These are phyloP conservation scores for Melanotaenia pygmaea DNA, from an alignment of 2,797 vertebrate species.

Conservation along the genomic window DNA sequence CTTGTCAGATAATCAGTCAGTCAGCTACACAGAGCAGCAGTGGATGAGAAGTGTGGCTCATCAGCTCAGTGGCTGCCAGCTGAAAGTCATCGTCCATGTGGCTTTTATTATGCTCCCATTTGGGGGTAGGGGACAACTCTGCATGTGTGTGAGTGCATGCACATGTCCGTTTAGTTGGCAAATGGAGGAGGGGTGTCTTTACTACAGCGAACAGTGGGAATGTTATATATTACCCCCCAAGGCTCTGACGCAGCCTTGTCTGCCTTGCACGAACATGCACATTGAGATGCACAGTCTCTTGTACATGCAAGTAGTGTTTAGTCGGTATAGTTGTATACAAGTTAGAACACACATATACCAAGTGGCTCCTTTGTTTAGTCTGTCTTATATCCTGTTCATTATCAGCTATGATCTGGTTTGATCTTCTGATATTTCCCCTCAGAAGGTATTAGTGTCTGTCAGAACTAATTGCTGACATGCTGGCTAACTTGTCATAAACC, in stretches of 20 bases:
- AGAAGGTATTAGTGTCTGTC: neutral
- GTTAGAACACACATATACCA: constrained; percentile 3
- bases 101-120: constrained; percentile 80
- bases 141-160: constrained; percentile 46
- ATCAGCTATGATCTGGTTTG: constrained; percentile 33
- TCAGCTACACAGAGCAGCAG: constrained; percentile 39
- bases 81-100: constrained; percentile 82
- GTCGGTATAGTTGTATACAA: constrained; percentile 15
- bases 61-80: constrained; percentile 61
- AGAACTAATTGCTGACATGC: neutral
- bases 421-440: constrained; percentile 7
- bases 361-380: constrained; percentile 37
- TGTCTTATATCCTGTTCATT: constrained; percentile 23
- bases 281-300: constrained; percentile 26
- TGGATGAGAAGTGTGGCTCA: constrained; percentile 43
- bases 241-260: constrained; percentile 54
- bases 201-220: constrained; percentile 68
- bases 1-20: constrained; percentile 56
- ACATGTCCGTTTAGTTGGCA: constrained; percentile 34
- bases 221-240: constrained; percentile 52
- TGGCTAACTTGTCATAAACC: neutral
- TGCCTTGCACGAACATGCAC: constrained; percentile 34
- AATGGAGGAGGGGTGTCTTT: constrained; percentile 67
- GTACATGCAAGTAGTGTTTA: constrained; percentile 35
- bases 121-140: constrained; percentile 55